Conservation (phyloP, 2,113 vertebrate genomes). For the Lepidothrix coronata region DNA sequence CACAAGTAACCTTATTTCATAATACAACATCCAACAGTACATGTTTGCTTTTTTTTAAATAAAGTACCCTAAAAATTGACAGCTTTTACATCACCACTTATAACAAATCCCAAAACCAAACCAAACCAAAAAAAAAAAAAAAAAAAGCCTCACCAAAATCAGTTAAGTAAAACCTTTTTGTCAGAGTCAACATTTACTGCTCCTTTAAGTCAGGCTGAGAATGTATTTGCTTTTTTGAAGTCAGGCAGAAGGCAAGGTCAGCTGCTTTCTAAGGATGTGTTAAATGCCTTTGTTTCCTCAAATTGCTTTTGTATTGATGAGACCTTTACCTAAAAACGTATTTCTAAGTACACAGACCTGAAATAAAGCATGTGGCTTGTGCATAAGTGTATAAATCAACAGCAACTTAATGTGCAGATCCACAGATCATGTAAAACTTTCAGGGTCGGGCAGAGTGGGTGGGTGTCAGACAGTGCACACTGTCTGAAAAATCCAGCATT, state of each 20-base stretch:
- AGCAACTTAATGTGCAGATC: neutral
- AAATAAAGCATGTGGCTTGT: neutral
- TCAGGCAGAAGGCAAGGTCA: constrained; percentile 11
- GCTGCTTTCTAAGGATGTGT: neutral
- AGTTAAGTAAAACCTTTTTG: neutral
- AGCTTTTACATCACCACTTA: neutral
- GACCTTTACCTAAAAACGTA: neutral
- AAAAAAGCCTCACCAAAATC: neutral
- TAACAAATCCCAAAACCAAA: neutral
- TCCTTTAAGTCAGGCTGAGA: neutral
- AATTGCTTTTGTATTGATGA: neutral
- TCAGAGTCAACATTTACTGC: neutral
- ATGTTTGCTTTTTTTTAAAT: neutral
- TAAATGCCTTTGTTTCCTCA: neutral
- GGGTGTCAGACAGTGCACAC: neutral
- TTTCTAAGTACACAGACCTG: neutral
- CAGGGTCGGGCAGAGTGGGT: neutral
- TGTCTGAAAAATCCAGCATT: neutral
- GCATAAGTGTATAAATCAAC: neutral
- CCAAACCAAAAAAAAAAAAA: neutral
- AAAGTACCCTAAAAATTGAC: neutral
- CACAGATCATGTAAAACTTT: neutral
- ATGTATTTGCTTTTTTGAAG: neutral
- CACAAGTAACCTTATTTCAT: neutral
- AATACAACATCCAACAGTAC: neutral